Conservation (phyloP, 1,140 invertebrate species). For the Penaeus chinensis region DNA sequence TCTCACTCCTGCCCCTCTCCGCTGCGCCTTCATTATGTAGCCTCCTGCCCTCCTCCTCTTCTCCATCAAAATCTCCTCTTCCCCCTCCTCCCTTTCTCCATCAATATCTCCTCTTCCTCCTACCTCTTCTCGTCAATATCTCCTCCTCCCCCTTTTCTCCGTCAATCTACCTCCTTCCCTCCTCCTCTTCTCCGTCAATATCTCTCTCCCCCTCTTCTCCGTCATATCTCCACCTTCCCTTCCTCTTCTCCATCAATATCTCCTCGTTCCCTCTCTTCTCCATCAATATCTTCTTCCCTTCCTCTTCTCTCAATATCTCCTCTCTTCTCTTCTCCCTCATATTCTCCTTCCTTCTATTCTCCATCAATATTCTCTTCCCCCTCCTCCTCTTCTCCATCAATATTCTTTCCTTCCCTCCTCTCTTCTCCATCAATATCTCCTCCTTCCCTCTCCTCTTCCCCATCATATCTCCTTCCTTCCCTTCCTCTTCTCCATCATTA, state of each 20-base stretch:
- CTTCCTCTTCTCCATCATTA: too few species aligned
- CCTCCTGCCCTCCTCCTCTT: too few species aligned
- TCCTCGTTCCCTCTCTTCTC: too few species aligned
- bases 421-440: neutral
- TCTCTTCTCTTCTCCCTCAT: neutral
- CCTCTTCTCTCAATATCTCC: too few species aligned
- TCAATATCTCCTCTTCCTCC: neutral
- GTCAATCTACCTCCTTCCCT: neutral
- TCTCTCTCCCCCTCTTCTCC: neutral
- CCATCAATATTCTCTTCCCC: constrained; percentile 23
- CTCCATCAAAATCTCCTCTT: neutral
- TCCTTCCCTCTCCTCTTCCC: too few species aligned
- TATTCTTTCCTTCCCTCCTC: neutral
- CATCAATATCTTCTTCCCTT: too few species aligned
- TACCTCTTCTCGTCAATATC: too few species aligned
- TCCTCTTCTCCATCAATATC: too few species aligned
- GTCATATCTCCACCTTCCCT: neutral
- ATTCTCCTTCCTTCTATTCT: neutral
- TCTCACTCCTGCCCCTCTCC: too few species aligned
- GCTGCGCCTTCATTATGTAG: too few species aligned
- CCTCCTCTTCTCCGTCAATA: neutral
- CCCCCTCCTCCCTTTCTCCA: neutral
- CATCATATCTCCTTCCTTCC: too few species aligned
- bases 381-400: constrained; percentile 15
- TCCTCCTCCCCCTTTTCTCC: neutral